These are phyloP conservation scores for Nannobrachium achirus DNA, from an alignment of 2,113 vertebrate species.

Conservation along the genomic window DNA sequence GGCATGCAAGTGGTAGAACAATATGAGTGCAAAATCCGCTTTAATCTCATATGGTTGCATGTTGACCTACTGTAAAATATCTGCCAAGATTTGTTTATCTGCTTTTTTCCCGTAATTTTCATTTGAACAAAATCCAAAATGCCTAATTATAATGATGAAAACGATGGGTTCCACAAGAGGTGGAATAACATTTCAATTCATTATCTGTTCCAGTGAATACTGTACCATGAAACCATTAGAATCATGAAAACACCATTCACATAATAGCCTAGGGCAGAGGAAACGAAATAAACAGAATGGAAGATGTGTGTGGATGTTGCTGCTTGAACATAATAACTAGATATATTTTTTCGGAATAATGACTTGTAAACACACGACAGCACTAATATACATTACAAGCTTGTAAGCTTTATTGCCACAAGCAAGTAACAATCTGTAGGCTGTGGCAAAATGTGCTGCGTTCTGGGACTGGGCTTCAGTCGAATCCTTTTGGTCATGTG, in stretches of 20 bases:
- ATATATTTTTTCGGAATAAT: conserved; percentile 14
- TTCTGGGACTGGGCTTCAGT: conserved; percentile 11
- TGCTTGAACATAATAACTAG: conserved; percentile 1
- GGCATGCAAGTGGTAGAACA: conserved; percentile 29
- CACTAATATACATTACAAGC: conserved; percentile 12
- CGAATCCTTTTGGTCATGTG: neutral
- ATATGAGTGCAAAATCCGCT: conserved; percentile 38
- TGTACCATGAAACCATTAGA: conserved; percentile 2
- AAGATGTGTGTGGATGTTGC: conserved; percentile 19
- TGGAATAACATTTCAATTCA: conserved; percentile 3
- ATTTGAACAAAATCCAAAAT: conserved; percentile 35
- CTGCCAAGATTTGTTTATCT: conserved; percentile 18
- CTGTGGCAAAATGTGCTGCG: conserved; percentile 15
- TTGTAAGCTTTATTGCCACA: neutral
- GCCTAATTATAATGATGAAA: conserved; percentile 54
- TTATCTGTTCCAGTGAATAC: conserved; percentile 13
- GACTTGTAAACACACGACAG: conserved; percentile 26
- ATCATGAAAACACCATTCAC: conserved; percentile 28
- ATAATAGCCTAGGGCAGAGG: conserved; percentile 39
- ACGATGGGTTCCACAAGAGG: conserved; percentile 19
- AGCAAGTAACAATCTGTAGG: conserved; percentile 24
- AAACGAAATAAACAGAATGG: conserved; percentile 30
- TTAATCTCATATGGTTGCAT: conserved; percentile 36
- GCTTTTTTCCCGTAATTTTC: conserved; percentile 40
- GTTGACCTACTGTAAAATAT: conserved; percentile 29